These are phyloP conservation scores for Acheta domesticus DNA, from an alignment of 2,888 invertebrate species.

Conservation along the genomic window DNA sequence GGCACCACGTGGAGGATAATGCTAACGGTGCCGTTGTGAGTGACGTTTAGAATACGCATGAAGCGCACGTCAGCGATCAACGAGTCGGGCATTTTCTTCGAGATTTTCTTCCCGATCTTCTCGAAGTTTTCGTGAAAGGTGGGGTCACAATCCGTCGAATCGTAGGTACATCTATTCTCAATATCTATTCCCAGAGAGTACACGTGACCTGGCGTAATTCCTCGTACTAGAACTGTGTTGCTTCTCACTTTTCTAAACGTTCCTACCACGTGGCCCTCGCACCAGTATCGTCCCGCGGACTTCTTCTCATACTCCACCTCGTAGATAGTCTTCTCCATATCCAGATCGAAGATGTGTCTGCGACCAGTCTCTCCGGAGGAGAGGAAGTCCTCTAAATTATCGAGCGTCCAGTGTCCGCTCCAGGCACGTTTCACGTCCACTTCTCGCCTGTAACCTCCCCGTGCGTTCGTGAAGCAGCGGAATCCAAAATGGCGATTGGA, in stretches of 20 bases:
- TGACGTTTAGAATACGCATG: background rate
- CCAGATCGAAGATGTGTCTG: background rate
- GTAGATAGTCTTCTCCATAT: background rate
- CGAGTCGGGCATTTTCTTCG: background rate
- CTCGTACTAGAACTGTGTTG: background rate
- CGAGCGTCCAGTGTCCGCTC: background rate
- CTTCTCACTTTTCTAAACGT: background rate
- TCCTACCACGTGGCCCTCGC: background rate
- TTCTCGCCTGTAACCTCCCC: background rate
- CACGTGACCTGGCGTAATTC: background rate
- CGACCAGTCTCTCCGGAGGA: background rate
- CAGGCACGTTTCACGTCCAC: background rate
- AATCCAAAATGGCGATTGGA: background rate
- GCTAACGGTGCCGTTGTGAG: background rate
- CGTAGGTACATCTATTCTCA: background rate
- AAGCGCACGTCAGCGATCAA: background rate
- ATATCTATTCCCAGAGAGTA: background rate
- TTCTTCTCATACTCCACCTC: background rate
- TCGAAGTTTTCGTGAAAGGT: background rate
- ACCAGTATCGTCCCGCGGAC: background rate
- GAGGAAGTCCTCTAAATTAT: slow-evolving; percentile 1
- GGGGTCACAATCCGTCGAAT: background rate
- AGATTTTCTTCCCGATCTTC: background rate
- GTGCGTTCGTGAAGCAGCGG: background rate
- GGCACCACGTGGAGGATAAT: background rate